Evolutionary conservation across 2,888 invertebrate species (phyloP), one percentile per base, ranked within the genome.

Genomic region (Caenorhabditis afra): DNA sequence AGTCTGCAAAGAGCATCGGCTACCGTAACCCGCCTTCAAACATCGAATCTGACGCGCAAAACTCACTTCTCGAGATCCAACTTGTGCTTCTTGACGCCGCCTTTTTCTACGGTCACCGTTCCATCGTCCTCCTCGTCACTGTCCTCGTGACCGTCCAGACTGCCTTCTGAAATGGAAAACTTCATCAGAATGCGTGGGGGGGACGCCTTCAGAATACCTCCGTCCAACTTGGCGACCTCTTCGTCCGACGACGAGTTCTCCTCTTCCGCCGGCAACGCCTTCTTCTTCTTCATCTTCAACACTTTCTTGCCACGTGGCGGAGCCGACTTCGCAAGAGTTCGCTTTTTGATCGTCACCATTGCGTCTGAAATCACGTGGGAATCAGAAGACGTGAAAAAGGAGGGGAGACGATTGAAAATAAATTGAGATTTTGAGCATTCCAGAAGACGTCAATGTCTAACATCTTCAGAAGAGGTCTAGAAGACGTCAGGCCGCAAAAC

Each of bases 1-100:
- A 85, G 66, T 74, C 81, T 84, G 53, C 23, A 78, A 66, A 5
- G 29, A n/a, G n/a, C n/a, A n/a, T n/a, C n/a, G n/a, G n/a, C n/a
- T n/a, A n/a, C n/a, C n/a, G n/a, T n/a, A n/a, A n/a, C n/a, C n/a
- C n/a, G n/a, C n/a, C n/a, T n/a, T n/a, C n/a, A n/a, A n/a, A n/a
- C n/a, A 23, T 52, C n/a, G 16, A n/a, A n/a, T 29, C 14, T 20
- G 29, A 29, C 29, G 29, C 1, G 4, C 1, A n/a, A 22, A 22
- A 41, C 49, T 57, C 12, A 81, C 81, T 79, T 81, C n/a, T 77
- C 73, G 49, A 81, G 55, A 52, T 82, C 68, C 44, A 76, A 44
- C 62, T 84, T 84, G 57, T 82, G 74, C 41, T 82, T 78, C 57
- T 75, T 78, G 53, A 74, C 53, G 37, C 73, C 73, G 22, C 79